Conservation (phyloP, 2,113 vertebrate genomes). For the Anolis sagrei region DNA sequence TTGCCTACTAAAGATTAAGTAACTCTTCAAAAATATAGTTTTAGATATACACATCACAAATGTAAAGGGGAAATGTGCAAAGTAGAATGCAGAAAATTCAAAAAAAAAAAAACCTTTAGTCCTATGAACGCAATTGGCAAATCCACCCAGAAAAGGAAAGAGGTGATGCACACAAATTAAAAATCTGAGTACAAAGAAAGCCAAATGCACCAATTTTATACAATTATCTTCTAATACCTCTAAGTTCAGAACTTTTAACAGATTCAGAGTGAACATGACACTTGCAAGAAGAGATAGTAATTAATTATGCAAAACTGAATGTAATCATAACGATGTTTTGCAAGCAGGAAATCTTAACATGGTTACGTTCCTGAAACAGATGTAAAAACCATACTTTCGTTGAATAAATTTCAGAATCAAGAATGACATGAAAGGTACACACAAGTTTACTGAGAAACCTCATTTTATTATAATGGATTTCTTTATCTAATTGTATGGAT, state of each 20-base stretch:
- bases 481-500: not conserved
- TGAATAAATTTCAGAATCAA: slow-evolving; percentile 45
- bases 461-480: slow-evolving; percentile 52
- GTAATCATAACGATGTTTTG: slow-evolving; percentile 33
- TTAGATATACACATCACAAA: slow-evolving; percentile 56
- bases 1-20: slow-evolving; percentile 59
- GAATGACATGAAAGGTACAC: slow-evolving; percentile 47
- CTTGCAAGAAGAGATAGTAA: slow-evolving; percentile 48
- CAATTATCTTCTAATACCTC: slow-evolving; percentile 51
- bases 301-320: slow-evolving; percentile 2
- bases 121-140: slow-evolving; percentile 56
- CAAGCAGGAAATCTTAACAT: slow-evolving; percentile 55
- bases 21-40: slow-evolving; percentile 66
- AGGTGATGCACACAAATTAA: not conserved
- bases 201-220: slow-evolving; percentile 58
- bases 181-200: slow-evolving; percentile 59
- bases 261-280: slow-evolving; percentile 21
- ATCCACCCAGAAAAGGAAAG: slow-evolving; percentile 24
- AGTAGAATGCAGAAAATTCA: slow-evolving; percentile 52
- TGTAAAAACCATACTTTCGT: slow-evolving; percentile 51
- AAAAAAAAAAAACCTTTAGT: slow-evolving; percentile 50
- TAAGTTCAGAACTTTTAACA: slow-evolving; percentile 56
- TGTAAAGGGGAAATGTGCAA: slow-evolving; percentile 62
- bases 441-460: slow-evolving; percentile 52
- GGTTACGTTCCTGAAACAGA: slow-evolving; percentile 51